Evolutionary conservation across 2,797 vertebrate genomes (phyloP).

Genomic region (Ciconia nigra): DNA sequence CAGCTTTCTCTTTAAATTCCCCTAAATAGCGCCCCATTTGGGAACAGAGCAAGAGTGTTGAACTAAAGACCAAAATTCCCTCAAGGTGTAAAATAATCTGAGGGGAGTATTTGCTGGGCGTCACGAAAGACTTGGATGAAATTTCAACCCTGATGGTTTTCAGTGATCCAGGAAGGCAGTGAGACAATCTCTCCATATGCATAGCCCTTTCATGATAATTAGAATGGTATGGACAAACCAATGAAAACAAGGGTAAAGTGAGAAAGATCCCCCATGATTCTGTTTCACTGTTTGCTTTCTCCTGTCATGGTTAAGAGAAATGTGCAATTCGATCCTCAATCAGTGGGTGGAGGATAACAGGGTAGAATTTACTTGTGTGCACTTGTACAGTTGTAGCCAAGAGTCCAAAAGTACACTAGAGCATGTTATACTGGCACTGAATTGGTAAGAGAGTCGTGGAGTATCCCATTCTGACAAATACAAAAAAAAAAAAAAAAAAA

Average conservation of each 20-base stretch:
- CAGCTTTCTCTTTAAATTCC: slow-evolving; percentile 83
- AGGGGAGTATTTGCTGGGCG: slow-evolving; percentile 82
- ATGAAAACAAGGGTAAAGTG: slow-evolving; percentile 79
- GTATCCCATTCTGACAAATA: slow-evolving; percentile 78
- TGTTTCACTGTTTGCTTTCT: slow-evolving; percentile 84
- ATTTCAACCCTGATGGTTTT: slow-evolving; percentile 83
- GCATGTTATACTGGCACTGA: slow-evolving; percentile 81
- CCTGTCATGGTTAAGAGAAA: slow-evolving; percentile 84
- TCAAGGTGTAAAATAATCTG: slow-evolving; percentile 83
- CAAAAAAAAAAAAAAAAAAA: not conserved
- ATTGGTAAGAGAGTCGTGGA: slow-evolving; percentile 79
- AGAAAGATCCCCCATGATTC: slow-evolving; percentile 78
- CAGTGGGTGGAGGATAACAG: slow-evolving; percentile 86
- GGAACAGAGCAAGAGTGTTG: slow-evolving; percentile 85
- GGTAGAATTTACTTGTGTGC: slow-evolving; percentile 86
- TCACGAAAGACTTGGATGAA: slow-evolving; percentile 83
- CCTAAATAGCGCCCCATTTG: slow-evolving; percentile 81
- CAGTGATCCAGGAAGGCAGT: slow-evolving; percentile 82
- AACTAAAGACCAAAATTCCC: slow-evolving; percentile 84
- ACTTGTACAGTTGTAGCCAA: slow-evolving; percentile 84
- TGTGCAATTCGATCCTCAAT: slow-evolving; percentile 86
- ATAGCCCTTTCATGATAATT: slow-evolving; percentile 81
- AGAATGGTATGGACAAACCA: slow-evolving; percentile 82
- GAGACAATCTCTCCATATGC: slow-evolving; percentile 81
- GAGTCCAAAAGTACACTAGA: slow-evolving; percentile 83